Evolutionary conservation across 2,113 vertebrate genomes (phyloP).

Genomic region (Synchiropus splendidus): DNA sequence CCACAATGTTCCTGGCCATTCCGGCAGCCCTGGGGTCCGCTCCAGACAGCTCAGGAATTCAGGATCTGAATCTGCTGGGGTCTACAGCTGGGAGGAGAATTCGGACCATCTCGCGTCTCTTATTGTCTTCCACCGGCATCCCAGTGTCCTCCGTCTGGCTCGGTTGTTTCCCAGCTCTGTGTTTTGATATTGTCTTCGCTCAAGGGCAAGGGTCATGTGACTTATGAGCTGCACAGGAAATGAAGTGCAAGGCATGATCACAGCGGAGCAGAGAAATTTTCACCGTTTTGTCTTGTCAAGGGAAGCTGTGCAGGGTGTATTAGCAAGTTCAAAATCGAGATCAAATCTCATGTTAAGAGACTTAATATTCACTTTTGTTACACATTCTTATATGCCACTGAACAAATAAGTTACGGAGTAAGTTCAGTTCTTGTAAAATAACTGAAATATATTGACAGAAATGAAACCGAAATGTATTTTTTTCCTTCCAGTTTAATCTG

Average conservation of each 20-base stretch:
- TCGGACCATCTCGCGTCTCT: slow-evolving; percentile 64
- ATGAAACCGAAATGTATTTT: too few species aligned
- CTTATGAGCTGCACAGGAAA: slow-evolving; percentile 54
- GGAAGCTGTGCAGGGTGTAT: too few species aligned
- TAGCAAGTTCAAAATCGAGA: too few species aligned
- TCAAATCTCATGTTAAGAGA: too few species aligned
- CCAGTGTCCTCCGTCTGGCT: slow-evolving; percentile 65
- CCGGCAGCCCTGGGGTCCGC: slow-evolving; percentile 58
- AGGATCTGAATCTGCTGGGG: slow-evolving; percentile 65
- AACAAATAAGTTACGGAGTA: slow-evolving; percentile 4
- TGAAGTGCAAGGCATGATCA: slow-evolving; percentile 47
- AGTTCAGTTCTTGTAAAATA: too few species aligned
- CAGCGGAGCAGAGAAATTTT: slow-evolving; percentile 34
- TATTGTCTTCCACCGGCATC: slow-evolving; percentile 65
- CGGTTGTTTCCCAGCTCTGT: slow-evolving; percentile 66
- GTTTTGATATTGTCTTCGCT: slow-evolving; percentile 57
- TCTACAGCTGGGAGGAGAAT: slow-evolving; percentile 73
- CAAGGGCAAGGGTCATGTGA: slow-evolving; percentile 49
- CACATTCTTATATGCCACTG: too few species aligned
- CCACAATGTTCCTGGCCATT: slow-evolving; percentile 61
- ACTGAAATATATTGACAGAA: too few species aligned
- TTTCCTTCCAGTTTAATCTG: too few species aligned
- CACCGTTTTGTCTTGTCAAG: too few species aligned
- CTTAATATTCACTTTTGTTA: too few species aligned
- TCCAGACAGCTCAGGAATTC: slow-evolving; percentile 70